phyloP scores from a whole-genome alignment of 1,140 invertebrate genomes.

The Glossosoma conforme region DNA sequence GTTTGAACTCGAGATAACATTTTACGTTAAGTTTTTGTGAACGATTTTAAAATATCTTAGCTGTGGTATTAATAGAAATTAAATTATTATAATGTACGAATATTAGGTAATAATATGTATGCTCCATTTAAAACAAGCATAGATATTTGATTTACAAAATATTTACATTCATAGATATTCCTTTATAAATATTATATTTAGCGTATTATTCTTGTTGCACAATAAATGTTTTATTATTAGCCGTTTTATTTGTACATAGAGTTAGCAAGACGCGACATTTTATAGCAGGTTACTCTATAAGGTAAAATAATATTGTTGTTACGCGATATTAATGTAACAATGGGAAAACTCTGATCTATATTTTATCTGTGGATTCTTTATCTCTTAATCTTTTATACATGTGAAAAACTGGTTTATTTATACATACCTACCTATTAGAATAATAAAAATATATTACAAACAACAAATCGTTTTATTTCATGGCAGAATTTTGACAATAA shows the following conservation, averaged over 20 bases:
- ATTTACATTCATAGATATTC: constrained; percentile 17
- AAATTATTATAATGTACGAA: constrained; percentile 12
- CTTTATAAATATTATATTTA: constrained; percentile 8
- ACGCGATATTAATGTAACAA: too few relatives aligned
- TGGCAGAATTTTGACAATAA: too few relatives aligned
- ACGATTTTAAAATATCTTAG: constrained; percentile 22
- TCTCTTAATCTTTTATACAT: too few relatives aligned
- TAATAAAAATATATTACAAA: too few relatives aligned
- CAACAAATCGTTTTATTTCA: too few relatives aligned
- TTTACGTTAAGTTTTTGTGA: constrained; percentile 15
- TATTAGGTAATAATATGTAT: constrained; percentile 16
- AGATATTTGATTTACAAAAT: constrained; percentile 7
- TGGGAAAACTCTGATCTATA: too few relatives aligned
- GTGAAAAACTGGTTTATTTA: too few relatives aligned
- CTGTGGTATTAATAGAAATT: constrained; percentile 24
- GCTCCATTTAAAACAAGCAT: constrained; percentile 8
- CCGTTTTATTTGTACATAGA: constrained; percentile 31
- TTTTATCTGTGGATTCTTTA: too few relatives aligned
- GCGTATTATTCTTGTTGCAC: constrained; percentile 28
- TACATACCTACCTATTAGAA: too few relatives aligned
- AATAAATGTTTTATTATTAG: constrained; percentile 28
- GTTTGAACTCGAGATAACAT: constrained; percentile 52
- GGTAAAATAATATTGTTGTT: too few relatives aligned
- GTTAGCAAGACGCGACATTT: too few relatives aligned
- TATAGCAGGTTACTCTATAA: too few relatives aligned